phyloP scores from a whole-genome alignment of 2,113 vertebrate species.

The Ginglymostoma cirratum region DNA sequence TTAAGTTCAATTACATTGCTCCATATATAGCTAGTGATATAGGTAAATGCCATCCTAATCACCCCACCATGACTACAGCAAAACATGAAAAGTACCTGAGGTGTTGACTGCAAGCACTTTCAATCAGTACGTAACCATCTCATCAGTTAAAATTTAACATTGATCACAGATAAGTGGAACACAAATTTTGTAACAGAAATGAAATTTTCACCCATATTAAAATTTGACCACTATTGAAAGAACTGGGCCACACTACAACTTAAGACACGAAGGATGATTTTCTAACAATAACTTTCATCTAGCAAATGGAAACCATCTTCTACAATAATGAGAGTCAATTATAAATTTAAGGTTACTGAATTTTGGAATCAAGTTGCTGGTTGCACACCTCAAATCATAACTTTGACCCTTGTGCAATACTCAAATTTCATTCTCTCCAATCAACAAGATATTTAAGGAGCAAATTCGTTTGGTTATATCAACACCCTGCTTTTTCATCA shows the following conservation, averaged over 20 bases:
- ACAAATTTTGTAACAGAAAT: neutral
- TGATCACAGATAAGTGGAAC: neutral
- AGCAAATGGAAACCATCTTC: neutral
- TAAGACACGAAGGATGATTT: neutral
- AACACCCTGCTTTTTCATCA: neutral
- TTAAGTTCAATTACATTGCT: neutral
- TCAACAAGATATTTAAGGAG: neutral
- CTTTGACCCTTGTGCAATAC: neutral
- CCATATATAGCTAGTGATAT: neutral
- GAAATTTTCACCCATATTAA: neutral
- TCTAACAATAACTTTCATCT: neutral
- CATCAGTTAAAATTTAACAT: neutral
- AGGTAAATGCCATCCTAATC: neutral
- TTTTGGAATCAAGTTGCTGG: neutral
- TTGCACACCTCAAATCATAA: constrained; percentile 4
- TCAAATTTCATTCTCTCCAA: neutral
- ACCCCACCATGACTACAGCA: neutral
- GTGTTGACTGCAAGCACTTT: neutral
- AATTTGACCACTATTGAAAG: neutral
- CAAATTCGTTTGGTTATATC: neutral
- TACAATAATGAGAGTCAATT: neutral
- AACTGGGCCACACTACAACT: neutral
- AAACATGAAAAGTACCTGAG: neutral
- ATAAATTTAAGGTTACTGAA: neutral
- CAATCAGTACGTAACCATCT: neutral